Evolutionary conservation across 1,140 invertebrate species (phyloP).

Genomic region (Trichonephila clavata): DNA sequence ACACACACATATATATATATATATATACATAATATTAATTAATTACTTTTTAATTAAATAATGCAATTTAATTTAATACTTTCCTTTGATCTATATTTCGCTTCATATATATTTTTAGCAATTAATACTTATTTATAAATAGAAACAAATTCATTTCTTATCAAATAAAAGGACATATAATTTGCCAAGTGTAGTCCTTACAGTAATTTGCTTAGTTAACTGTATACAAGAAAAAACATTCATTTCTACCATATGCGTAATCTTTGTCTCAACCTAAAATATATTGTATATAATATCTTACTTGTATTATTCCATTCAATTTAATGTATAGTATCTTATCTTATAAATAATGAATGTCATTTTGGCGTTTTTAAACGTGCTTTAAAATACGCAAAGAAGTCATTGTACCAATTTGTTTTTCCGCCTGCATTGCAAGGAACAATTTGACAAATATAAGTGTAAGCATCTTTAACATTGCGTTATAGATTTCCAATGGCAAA

Average conservation of each 20-base stretch:
- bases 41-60: too few relatives aligned
- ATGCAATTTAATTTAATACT: too few relatives aligned
- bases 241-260: neutral
- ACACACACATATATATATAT: too few relatives aligned
- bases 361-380: neutral
- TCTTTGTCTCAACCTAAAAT: neutral
- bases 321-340: conserved; percentile 4
- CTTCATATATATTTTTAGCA: too few relatives aligned
- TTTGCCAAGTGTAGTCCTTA: too few relatives aligned
- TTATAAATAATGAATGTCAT: conserved; percentile 20
- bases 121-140: too few relatives aligned
- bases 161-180: too few relatives aligned
- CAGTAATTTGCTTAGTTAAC: too few relatives aligned
- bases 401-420: neutral
- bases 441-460: conserved; percentile 56
- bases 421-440: neutral
- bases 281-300: neutral
- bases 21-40: too few relatives aligned
- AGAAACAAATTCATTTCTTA: too few relatives aligned
- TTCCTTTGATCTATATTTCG: too few relatives aligned
- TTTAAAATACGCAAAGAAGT: neutral
- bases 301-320: neutral
- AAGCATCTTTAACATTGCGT: conserved; percentile 49
- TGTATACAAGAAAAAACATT: neutral
- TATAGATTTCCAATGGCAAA: conserved; percentile 40